Evolutionary conservation across 35 echinoderm and acorn worm genomes (phyloP).

Genomic region (Amphiura filiformis): DNA sequence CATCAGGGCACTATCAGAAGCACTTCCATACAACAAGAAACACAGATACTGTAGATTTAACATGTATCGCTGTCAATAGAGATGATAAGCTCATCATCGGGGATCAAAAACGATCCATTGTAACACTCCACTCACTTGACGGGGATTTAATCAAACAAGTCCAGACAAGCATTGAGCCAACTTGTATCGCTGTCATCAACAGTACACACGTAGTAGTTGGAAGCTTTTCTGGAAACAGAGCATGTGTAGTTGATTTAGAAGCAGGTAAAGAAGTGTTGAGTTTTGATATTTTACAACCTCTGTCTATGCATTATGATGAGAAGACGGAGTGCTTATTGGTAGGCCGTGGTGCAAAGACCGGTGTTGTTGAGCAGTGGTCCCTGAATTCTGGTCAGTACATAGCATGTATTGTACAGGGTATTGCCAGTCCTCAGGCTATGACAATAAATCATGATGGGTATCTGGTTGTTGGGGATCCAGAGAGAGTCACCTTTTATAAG

Average conservation of each 20-base stretch:
- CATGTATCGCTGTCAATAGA: neutral
- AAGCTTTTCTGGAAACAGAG: neutral
- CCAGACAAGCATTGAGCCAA: neutral
- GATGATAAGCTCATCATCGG: neutral
- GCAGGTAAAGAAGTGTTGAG: neutral
- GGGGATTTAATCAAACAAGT: neutral
- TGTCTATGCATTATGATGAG: neutral
- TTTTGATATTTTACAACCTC: neutral
- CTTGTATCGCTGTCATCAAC: neutral
- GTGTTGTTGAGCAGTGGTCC: neutral
- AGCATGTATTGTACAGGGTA: neutral
- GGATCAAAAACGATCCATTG: neutral
- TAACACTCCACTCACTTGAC: neutral
- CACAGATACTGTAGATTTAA: neutral
- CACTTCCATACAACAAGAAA: neutral
- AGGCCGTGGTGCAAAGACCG: neutral
- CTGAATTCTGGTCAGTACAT: neutral
- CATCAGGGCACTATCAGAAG: neutral
- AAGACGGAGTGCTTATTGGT: neutral
- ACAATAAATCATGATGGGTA: neutral
- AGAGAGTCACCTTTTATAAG: neutral
- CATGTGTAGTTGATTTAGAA: neutral
- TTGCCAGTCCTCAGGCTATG: neutral
- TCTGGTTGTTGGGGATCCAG: neutral
- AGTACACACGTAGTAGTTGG: neutral